Evolutionary conservation across 2,888 invertebrate genomes (phyloP).

Genomic region (Nyleta sp.): DNA sequence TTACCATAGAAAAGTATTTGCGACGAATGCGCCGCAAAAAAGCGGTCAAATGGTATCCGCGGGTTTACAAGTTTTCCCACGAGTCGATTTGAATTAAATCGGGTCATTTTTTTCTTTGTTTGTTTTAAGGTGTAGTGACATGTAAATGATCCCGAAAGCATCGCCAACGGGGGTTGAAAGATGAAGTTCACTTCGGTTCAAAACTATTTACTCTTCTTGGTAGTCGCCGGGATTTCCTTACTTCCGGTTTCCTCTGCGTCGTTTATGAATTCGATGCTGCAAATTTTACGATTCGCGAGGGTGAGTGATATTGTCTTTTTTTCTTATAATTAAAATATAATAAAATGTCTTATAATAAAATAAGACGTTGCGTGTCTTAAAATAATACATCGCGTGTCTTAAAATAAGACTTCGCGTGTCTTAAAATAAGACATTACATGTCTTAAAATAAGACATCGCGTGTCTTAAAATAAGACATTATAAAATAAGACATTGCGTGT

Average conservation of each 20-base stretch:
- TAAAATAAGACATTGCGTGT: too few species aligned
- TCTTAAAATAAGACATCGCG: too few species aligned
- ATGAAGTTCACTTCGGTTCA: slow-evolving; percentile 25
- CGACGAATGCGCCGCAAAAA: not conserved
- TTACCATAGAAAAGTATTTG: slow-evolving; percentile 45
- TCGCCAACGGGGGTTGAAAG: slow-evolving; percentile 6
- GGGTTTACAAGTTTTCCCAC: too few species aligned
- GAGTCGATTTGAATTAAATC: too few species aligned
- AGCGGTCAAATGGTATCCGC: too few species aligned
- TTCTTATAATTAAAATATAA: not conserved
- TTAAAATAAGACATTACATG: too few species aligned
- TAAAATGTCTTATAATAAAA: too few species aligned
- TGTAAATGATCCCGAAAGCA: not conserved
- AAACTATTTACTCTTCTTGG: slow-evolving; percentile 1
- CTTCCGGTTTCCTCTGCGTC: slow-evolving; percentile 18
- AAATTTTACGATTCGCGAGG: slow-evolving; percentile 31
- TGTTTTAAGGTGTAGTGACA: slow-evolving; percentile 6
- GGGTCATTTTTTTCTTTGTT: too few species aligned
- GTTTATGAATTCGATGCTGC: slow-evolving; percentile 46
- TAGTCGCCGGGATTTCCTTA: slow-evolving; percentile 11
- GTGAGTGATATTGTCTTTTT: slow-evolving; percentile 29
- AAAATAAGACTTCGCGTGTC: too few species aligned
- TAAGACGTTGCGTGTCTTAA: too few species aligned
- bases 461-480: too few species aligned
- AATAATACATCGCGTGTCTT: too few species aligned